Evolutionary conservation across 2,113 vertebrate genomes (phyloP), one percentile per base, ranked within the genome.

Genomic region (Xiphorhynchus elegans): DNA sequence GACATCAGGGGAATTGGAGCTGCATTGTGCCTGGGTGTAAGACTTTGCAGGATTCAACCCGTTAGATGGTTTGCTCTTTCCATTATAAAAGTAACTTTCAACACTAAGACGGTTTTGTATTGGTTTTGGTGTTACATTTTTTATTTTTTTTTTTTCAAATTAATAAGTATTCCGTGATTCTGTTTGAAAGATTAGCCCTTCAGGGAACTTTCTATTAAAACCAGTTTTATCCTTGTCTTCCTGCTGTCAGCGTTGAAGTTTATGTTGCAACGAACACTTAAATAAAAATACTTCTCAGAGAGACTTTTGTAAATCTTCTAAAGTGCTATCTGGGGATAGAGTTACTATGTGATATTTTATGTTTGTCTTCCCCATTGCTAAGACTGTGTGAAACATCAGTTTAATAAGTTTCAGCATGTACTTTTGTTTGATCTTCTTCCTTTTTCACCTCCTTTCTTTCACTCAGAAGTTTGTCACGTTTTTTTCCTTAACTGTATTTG

Each of bases 211-310:
- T 50, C 50, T 66, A 40, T 63, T 66, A 85, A 92, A 88, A 40
- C 3, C 58, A 63, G 64, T 88, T 85, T 93, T 96, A 96, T 94
- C 85, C 91, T 76, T 75, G 89, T 78, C 93, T 97, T 96, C 89
- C 88, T 90, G 80, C 72, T 90, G 88, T 84, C 88, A 90, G 1
- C 49, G 26, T 24, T 84, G 88, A 90, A 77, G 72, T 60, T 88
- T 84, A 68, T 69, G 39, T 75, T 87, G 63, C 73, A 84, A 81
- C 0, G 9, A 92, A 62, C 50, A 62, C 47, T 96, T 72, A 35
- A 69, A 59, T 58, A 79, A 87, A 83, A 95, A 73, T 70, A 80
- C 33, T 89, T 94, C 39, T 83, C 50, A 92, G 35, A 81, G 62
- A 64, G 33, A 24, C 47, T 67, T 90, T 77, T 87, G 46, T 92